Evolutionary conservation across 2,888 invertebrate species (phyloP).

Genomic region (Dryobota labecula): DNA sequence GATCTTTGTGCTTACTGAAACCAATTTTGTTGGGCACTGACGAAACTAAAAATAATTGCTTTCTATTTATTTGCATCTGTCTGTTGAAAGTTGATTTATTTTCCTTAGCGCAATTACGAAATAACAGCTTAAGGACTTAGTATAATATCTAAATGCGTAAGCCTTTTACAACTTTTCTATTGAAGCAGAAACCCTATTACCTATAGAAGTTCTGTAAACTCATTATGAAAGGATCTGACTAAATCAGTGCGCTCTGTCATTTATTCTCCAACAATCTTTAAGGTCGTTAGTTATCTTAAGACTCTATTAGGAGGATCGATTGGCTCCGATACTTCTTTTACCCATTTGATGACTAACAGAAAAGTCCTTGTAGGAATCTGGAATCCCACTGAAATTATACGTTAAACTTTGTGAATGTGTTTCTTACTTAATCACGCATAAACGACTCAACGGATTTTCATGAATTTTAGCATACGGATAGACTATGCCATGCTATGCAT

Average conservation of each 20-base stretch:
- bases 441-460: background rate
- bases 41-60: conserved; percentile 30
- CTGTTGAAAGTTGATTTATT: conserved; percentile 19
- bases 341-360: background rate
- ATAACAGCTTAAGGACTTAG: conserved; percentile 19
- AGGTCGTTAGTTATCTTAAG: conserved; percentile 35
- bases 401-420: background rate
- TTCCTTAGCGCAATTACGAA: conserved; percentile 7
- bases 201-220: conserved; percentile 50
- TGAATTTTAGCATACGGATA: background rate
- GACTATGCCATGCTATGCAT: too few species aligned
- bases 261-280: conserved; percentile 19
- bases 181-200: conserved; percentile 42
- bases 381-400: too few species aligned
- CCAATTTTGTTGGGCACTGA: conserved; percentile 11
- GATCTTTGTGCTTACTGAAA: conserved; percentile 10
- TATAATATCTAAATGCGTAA: conserved; percentile 26
- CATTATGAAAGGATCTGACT: conserved; percentile 42
- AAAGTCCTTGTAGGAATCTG: too few species aligned
- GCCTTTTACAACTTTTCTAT: conserved; percentile 46
- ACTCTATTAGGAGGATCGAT: conserved; percentile 26
- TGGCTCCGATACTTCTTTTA: conserved; percentile 20
- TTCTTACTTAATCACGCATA: background rate
- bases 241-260: conserved; percentile 40
- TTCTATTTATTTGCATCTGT: conserved; percentile 19